Base-by-base conservation (phyloP, 2,888 invertebrate genomes). In the Eledone cirrhosa region DNA sequence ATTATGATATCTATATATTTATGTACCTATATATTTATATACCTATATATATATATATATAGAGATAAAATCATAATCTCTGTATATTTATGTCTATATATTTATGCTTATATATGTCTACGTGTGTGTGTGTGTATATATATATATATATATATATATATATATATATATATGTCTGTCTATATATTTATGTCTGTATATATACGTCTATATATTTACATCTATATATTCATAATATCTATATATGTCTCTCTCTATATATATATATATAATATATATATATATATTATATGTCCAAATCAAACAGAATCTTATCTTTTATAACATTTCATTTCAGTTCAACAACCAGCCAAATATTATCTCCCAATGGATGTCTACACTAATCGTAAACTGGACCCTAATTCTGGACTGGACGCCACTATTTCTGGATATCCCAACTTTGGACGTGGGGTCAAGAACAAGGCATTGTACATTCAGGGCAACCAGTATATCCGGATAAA, bases 321-420 rank as follows among this genome's bases (percentile, higher is more conserved):
- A 41, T 41, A 5, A 41, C 3, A 8, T 41, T 41, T 0, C 3
- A 74, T 77, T 80, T 19, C 83, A 82, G 48, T 87, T 88, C 87
- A 85, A 79, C 69, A 80, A 1, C 81, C 82, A 65, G 86, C 84
- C 11, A 83, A 85, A 75, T 90, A 90, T 83, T 82, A 85, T 47
- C 82, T 90, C 19, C 89, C 90, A 0, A 89, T 90, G 88, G 89
- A 90, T 83, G 69, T 77, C 0, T 80, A 89, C 24, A 67, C 79
- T 8, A 84, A 84, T 0, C 81, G 79, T 33, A 83, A 82, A 5
- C 75, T 89, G 0, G 80, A 84, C 59, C 90, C 89, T 80, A 88
- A 88, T 7, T 89, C 89, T 7, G 90, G 90, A 78, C 83, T 90
- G 78, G 89, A 90, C 78, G 86, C 89, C 41, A 83, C 82, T 63